These are phyloP conservation scores for Aphaenogaster ashmeadi DNA, from an alignment of 1,140 invertebrate species.

Conservation along the genomic window DNA sequence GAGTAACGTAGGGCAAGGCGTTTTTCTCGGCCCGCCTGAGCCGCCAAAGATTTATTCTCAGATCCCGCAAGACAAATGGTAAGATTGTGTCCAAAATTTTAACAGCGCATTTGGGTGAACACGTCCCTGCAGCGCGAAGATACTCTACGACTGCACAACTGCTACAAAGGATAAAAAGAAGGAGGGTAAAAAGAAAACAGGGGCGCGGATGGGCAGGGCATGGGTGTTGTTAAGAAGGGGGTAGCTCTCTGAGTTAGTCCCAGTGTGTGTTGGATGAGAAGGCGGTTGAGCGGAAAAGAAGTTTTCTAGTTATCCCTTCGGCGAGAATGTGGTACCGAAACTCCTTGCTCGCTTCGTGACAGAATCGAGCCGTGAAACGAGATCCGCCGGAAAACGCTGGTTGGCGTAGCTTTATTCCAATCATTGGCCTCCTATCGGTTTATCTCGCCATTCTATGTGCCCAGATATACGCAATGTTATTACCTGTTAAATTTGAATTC, in stretches of 20 bases:
- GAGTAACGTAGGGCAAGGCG: conserved; percentile 81
- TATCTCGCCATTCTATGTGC: conserved; percentile 44
- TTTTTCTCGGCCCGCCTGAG: conserved; percentile 87
- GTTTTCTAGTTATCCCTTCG: conserved; percentile 86
- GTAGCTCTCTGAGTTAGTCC: conserved; percentile 50
- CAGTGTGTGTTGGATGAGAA: conserved; percentile 54
- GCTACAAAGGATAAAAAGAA: conserved; percentile 80
- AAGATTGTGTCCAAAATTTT: conserved; percentile 88
- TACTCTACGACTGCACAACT: conserved; percentile 77
- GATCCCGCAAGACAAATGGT: conserved; percentile 87
- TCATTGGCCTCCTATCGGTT: conserved; percentile 80
- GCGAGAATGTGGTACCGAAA: conserved; percentile 79
- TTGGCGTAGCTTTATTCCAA: conserved; percentile 82
- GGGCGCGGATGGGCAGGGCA: conserved; percentile 15
- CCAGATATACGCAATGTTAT: conserved; percentile 31
- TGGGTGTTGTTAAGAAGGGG: conserved; percentile 62
- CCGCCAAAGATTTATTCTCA: conserved; percentile 87
- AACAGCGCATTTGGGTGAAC: conserved; percentile 87
- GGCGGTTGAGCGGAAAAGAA: conserved; percentile 79
- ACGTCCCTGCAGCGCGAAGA: conserved; percentile 82
- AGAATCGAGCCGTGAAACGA: conserved; percentile 87
- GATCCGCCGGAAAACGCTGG: conserved; percentile 79
- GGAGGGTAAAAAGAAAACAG: conserved; percentile 59
- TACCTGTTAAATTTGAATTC: neutral
- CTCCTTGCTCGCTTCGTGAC: conserved; percentile 81